These are phyloP conservation scores for Amphiprion percula DNA, from an alignment of 2,113 vertebrate species.

Conservation along the genomic window DNA sequence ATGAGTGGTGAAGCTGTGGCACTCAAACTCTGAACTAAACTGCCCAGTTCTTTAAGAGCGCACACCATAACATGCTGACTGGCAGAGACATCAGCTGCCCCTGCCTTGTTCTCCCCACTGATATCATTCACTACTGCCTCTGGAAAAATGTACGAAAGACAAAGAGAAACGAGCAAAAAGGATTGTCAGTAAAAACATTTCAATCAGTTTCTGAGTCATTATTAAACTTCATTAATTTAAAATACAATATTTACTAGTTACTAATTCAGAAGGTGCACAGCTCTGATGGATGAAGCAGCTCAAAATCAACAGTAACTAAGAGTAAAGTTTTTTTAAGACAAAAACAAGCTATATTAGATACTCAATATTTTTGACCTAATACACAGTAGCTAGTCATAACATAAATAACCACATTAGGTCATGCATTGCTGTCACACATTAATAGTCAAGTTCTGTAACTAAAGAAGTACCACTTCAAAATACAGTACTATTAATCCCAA, in stretches of 20 bases:
- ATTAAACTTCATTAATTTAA: neutral
- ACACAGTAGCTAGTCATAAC: neutral
- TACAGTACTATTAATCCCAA: neutral
- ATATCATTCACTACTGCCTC: slow-evolving; percentile 96
- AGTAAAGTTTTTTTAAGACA: neutral
- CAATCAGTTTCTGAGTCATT: neutral
- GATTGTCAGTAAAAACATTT: neutral
- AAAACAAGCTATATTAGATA: neutral
- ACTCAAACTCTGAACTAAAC: slow-evolving; percentile 96
- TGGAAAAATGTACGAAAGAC: slow-evolving; percentile 58
- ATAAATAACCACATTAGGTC: slow-evolving; percentile 34
- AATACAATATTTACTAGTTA: neutral
- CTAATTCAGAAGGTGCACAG: slow-evolving; percentile 32
- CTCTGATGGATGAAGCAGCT: slow-evolving; percentile 47
- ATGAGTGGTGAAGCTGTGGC: slow-evolving; percentile 97
- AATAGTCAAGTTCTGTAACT: neutral
- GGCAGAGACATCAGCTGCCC: slow-evolving; percentile 94
- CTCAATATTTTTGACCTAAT: neutral
- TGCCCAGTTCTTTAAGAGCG: slow-evolving; percentile 96
- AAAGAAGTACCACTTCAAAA: neutral
- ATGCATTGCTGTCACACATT: slow-evolving; percentile 46
- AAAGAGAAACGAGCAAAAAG: neutral
- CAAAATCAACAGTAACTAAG: neutral
- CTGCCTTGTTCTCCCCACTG: slow-evolving; percentile 93
- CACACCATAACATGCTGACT: slow-evolving; percentile 99